Percentiles rank a stretch among this genome's conserved stretches.
Evolutionary conservation across 2,888 invertebrate genomes (phyloP).

Genomic region (Pristionchus mayeri): DNA sequence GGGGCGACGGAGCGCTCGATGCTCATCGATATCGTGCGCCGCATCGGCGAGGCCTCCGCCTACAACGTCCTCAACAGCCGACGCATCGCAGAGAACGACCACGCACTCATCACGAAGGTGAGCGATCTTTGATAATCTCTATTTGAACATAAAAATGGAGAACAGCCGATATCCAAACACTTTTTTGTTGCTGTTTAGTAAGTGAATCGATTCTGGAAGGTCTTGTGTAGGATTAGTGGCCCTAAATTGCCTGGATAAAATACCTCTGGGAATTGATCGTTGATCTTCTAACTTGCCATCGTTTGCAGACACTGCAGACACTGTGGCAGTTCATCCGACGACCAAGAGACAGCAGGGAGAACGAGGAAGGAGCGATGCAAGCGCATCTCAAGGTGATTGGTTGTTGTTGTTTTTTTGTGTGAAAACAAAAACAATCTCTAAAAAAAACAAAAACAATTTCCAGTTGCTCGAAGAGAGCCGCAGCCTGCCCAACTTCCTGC

Average conservation of each 20-base stretch:
- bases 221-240: no score
- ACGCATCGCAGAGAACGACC: not conserved
- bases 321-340: slow-evolving; percentile 25
- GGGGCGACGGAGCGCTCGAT: slow-evolving; percentile 10
- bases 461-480: not conserved
- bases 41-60: slow-evolving; percentile 33
- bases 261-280: not conserved
- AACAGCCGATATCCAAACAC: no score
- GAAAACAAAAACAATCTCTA: no score
- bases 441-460: not conserved
- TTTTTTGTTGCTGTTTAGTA: no score
- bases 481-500: not conserved
- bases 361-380: not conserved
- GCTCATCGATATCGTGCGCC: slow-evolving; percentile 41
- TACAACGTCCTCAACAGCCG: not conserved
- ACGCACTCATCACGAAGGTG: not conserved
- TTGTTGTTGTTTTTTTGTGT: not conserved
- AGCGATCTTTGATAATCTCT: no score
- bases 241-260: no score
- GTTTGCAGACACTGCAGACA: not conserved
- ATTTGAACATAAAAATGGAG: no score
- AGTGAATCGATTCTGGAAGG: no score
- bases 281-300: not conserved
- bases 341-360: not conserved
- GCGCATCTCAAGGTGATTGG: slow-evolving; percentile 9